Evolutionary conservation across 1,140 invertebrate species (phyloP).

Genomic region (Drosophila pandora): DNA sequence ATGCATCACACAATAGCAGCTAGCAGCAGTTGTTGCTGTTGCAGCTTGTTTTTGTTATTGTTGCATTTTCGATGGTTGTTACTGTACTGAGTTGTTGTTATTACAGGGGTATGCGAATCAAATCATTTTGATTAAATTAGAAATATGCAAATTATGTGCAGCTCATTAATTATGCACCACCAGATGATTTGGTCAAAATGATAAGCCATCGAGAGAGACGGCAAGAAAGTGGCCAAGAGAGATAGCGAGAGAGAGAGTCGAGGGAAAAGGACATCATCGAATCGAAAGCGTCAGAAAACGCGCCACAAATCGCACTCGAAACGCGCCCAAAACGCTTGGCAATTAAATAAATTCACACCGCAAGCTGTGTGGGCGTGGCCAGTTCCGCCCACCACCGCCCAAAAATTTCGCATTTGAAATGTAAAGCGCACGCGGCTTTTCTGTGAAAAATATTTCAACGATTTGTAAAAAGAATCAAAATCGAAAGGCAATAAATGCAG

Average conservation of each 20-base stretch:
- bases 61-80: constrained; percentile 36
- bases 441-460: constrained; percentile 73
- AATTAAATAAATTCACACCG: constrained; percentile 80
- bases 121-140: constrained; percentile 82
- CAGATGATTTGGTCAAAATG: constrained; percentile 50
- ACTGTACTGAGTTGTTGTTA: constrained; percentile 32
- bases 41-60: constrained; percentile 13
- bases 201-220: constrained; percentile 21
- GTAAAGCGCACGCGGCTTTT: constrained; percentile 72
- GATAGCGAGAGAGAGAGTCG: not conserved
- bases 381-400: constrained; percentile 38
- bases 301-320: constrained; percentile 19
- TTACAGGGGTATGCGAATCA: constrained; percentile 42
- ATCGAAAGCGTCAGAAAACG: constrained; percentile 27
- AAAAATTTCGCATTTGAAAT: constrained; percentile 56
- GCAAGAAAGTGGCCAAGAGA: constrained; percentile 1
- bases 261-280: constrained; percentile 7
- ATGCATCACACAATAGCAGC: constrained; percentile 51
- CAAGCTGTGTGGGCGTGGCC: constrained; percentile 60
- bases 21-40: constrained; percentile 27
- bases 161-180: constrained; percentile 71
- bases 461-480: constrained; percentile 64
- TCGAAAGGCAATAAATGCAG: constrained; percentile 68
- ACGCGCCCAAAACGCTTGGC: constrained; percentile 52
- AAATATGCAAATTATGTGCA: constrained; percentile 79